phyloP scores from a whole-genome alignment of 2,797 vertebrate genomes.

The Poecilia picta region DNA sequence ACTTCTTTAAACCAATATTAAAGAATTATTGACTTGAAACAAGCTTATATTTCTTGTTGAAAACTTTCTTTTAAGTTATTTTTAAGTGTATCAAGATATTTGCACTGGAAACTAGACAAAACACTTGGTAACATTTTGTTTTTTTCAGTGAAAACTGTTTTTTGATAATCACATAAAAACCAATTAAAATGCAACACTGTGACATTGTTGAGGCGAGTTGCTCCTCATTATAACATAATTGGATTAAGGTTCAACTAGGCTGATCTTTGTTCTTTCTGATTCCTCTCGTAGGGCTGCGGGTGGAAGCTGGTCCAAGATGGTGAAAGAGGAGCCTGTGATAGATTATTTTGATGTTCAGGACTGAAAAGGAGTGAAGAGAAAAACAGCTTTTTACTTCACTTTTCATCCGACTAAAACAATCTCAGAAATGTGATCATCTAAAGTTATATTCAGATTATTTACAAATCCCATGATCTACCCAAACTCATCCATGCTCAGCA shows the following conservation, averaged over 20 bases:
- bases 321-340: conserved; percentile 90
- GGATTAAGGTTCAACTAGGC: background rate
- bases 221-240: background rate
- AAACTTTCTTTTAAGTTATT: too few species aligned
- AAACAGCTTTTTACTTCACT: conserved; percentile 16
- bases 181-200: background rate
- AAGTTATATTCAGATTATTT: conserved; percentile 19
- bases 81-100: too few species aligned
- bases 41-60: too few species aligned
- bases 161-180: background rate
- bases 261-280: background rate
- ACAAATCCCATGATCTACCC: conserved; percentile 17
- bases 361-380: conserved; percentile 72
- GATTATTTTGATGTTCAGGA: conserved; percentile 99
- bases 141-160: background rate
- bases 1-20: too few species aligned
- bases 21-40: too few species aligned
- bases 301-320: conserved; percentile 84
- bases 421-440: conserved; percentile 36
- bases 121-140: too few species aligned
- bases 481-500: background rate
- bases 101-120: too few species aligned
- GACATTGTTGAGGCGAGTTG: background rate
- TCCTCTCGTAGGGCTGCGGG: conserved; percentile 79
- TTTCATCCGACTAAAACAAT: conserved; percentile 23